Percentiles rank a stretch among this genome's conserved stretches.
Evolutionary conservation across 2,888 invertebrate genomes (phyloP).

Genomic region (Petrolisthes manimaculis): DNA sequence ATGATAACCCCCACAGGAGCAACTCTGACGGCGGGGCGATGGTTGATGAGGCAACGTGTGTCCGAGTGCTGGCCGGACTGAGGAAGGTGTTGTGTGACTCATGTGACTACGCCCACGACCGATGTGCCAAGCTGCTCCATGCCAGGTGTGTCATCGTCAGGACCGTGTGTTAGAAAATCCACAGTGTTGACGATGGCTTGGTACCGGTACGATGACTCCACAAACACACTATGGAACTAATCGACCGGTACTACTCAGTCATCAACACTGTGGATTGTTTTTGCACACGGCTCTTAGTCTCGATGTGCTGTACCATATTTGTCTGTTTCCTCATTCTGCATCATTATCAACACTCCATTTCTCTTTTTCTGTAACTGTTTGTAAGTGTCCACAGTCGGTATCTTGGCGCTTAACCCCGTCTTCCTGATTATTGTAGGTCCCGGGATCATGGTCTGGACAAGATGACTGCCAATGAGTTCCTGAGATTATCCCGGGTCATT

Average conservation of each 20-base stretch:
- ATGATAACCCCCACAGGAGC: slow-evolving; percentile 64
- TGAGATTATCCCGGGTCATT: slow-evolving; percentile 81
- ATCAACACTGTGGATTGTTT: background rate
- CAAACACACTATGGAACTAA: no score
- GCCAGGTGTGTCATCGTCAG: slow-evolving; percentile 70
- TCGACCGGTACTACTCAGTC: no score
- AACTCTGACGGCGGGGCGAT: slow-evolving; percentile 72
- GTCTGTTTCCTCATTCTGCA: no score
- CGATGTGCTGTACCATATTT: no score
- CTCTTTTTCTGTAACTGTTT: no score
- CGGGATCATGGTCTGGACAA: slow-evolving; percentile 76
- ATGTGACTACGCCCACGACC: slow-evolving; percentile 92
- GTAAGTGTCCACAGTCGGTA: background rate
- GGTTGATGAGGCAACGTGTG: slow-evolving; percentile 79
- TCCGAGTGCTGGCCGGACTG: slow-evolving; percentile 79
- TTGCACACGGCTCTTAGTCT: background rate
- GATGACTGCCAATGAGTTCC: slow-evolving; percentile 83
- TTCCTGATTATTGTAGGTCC: slow-evolving; percentile 45
- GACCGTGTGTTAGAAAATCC: background rate
- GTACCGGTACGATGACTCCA: background rate
- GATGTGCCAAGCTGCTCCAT: slow-evolving; percentile 88
- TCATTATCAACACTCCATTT: no score
- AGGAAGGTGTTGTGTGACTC: slow-evolving; percentile 84
- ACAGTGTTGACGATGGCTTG: no score
- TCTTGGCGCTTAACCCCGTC: background rate